Percentiles rank a stretch among this genome's conserved stretches.
Conservation (phyloP, 2,888 invertebrate species). For the Chloromyia formosa region DNA sequence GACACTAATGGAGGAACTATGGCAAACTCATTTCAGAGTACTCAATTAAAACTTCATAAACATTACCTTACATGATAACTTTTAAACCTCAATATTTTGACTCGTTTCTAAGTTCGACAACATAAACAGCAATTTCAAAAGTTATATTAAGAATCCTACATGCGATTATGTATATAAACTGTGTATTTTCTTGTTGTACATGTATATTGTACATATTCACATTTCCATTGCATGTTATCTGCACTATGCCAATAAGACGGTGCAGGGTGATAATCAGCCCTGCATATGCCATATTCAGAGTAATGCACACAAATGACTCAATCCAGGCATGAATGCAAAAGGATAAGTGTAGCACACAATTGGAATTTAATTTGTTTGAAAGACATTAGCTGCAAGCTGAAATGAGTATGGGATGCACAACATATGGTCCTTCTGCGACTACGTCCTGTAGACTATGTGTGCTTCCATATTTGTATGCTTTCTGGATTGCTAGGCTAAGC, state of each 20-base stretch:
- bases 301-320: conserved; percentile 28
- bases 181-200: background rate
- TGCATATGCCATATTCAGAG: conserved; percentile 8
- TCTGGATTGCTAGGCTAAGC: background rate
- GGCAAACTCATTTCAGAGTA: too few relatives aligned
- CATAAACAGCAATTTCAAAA: background rate
- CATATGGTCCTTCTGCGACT: background rate
- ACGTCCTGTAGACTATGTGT: background rate
- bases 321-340: background rate
- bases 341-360: conserved; percentile 22
- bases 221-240: background rate
- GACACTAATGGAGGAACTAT: too few relatives aligned
- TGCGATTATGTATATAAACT: too few relatives aligned
- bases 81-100: background rate
- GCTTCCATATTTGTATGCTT: background rate
- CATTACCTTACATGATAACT: background rate
- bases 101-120: background rate
- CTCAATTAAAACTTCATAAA: conserved; percentile 1
- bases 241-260: background rate
- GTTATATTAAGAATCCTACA: background rate
- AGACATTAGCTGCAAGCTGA: background rate
- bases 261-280: background rate
- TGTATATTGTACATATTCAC: background rate
- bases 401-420: background rate
- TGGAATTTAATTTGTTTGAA: conserved; percentile 31